Percentiles rank a stretch among this genome's conserved stretches.
These are phyloP conservation scores for Porites rus DNA, from an alignment of 92 coral and sea anemone genomes.

Conservation along the genomic window DNA sequence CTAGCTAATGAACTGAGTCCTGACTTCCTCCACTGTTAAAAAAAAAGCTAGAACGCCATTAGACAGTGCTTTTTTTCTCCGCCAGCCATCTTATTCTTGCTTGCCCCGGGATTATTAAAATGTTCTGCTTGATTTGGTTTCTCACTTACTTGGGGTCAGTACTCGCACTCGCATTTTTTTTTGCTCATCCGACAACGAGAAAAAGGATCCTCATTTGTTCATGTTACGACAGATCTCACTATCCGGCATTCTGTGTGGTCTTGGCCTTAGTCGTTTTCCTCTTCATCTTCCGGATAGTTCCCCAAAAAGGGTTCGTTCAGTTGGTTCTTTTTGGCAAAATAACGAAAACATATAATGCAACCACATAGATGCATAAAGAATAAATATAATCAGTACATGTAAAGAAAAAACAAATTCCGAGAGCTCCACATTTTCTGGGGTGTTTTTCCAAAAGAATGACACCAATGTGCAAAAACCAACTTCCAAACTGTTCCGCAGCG, in stretches of 20 bases:
- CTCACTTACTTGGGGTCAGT: too few species aligned
- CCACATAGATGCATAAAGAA: neutral
- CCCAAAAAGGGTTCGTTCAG: neutral
- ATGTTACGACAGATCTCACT: too few species aligned
- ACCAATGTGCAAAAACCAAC: conserved; percentile 63
- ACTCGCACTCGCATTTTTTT: too few species aligned
- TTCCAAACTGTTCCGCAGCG: neutral
- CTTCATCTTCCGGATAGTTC: conserved; percentile 7
- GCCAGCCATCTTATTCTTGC: too few species aligned
- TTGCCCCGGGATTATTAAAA: too few species aligned
- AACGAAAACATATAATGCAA: conserved; percentile 5
- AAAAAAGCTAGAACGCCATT: too few species aligned
- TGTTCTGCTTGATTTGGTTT: too few species aligned
- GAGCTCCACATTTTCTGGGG: conserved; percentile 39
- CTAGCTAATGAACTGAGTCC: too few species aligned
- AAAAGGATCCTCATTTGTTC: too few species aligned
- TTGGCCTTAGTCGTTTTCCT: neutral
- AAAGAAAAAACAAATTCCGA: conserved; percentile 52
- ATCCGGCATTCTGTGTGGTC: too few species aligned
- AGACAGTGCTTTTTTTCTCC: too few species aligned
- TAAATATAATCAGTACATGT: conserved; percentile 25
- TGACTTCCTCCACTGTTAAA: too few species aligned
- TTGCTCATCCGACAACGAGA: neutral
- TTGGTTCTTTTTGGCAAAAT: neutral
- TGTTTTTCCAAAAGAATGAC: conserved; percentile 45